Evolutionary conservation across 2,888 invertebrate genomes (phyloP).

Genomic region (Scrobipalpa atriplicella): DNA sequence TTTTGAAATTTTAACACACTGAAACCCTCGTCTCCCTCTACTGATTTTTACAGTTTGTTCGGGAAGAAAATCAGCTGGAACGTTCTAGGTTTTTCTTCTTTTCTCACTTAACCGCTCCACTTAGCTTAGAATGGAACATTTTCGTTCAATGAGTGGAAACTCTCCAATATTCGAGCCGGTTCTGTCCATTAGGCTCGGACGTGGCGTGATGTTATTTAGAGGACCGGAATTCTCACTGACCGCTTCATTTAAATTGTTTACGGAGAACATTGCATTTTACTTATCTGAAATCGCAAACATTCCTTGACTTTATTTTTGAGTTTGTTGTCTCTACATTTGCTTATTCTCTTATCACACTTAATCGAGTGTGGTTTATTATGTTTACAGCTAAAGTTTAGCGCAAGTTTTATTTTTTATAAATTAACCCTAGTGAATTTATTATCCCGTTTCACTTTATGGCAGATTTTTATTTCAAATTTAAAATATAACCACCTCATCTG

Average conservation of each 20-base stretch:
- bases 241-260: slow-evolving; percentile 7
- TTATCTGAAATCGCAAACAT: neutral
- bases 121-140: neutral
- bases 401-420: too few relatives aligned
- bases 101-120: neutral
- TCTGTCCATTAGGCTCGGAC: neutral
- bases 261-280: neutral
- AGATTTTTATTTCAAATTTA: neutral
- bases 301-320: neutral
- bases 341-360: neutral
- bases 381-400: too few relatives aligned
- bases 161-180: neutral
- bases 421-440: too few relatives aligned
- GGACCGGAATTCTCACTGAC: neutral
- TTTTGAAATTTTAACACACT: too few relatives aligned
- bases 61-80: too few relatives aligned
- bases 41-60: too few relatives aligned
- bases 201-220: neutral
- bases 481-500: neutral
- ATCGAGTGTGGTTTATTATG: too few relatives aligned
- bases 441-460: too few relatives aligned
- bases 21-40: too few relatives aligned
- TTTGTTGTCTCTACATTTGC: too few relatives aligned
- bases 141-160: neutral
- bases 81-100: too few relatives aligned